A percentile compares a stretch with the other conserved stretches of the same genome.
Evolutionary conservation across 2,797 vertebrate genomes (phyloP).

Genomic region (Xiphorhynchus erythropygius): DNA sequence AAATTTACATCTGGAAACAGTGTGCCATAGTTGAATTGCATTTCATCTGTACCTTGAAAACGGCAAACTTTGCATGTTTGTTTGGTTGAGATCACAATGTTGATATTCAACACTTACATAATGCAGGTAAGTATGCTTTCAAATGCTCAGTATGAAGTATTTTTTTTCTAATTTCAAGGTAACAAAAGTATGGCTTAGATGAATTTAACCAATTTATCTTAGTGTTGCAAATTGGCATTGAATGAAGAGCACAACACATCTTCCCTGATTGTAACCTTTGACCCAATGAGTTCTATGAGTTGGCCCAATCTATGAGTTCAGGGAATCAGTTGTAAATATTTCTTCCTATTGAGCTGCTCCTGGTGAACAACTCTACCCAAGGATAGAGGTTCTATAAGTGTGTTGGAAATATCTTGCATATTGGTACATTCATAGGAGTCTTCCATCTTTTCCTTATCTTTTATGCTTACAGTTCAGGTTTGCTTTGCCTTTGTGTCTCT

Average conservation of each 20-base stretch:
- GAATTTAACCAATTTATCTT: not conserved
- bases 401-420: not conserved
- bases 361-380: not conserved
- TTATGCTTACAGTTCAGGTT: not conserved
- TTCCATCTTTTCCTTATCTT: not conserved
- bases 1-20: not conserved
- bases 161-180: not conserved
- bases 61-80: not conserved
- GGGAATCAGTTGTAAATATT: not conserved
- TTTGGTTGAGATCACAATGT: conserved; percentile 33
- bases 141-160: not conserved
- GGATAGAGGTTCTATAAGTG: rapidly evolving
- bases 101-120: not conserved
- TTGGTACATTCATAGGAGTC: not conserved
- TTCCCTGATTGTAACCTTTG: not conserved
- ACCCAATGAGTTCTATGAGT: not conserved
- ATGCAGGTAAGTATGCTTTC: not conserved
- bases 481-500: not conserved
- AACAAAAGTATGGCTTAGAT: not conserved
- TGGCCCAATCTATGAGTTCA: not conserved
- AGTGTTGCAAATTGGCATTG: not conserved
- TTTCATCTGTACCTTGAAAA: conserved; percentile 65
- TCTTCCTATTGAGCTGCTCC: not conserved
- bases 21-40: not conserved
- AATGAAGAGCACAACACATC: not conserved